Evolutionary conservation across 2,797 vertebrate genomes (phyloP).

Genomic region (Rhinophrynus dorsalis): DNA sequence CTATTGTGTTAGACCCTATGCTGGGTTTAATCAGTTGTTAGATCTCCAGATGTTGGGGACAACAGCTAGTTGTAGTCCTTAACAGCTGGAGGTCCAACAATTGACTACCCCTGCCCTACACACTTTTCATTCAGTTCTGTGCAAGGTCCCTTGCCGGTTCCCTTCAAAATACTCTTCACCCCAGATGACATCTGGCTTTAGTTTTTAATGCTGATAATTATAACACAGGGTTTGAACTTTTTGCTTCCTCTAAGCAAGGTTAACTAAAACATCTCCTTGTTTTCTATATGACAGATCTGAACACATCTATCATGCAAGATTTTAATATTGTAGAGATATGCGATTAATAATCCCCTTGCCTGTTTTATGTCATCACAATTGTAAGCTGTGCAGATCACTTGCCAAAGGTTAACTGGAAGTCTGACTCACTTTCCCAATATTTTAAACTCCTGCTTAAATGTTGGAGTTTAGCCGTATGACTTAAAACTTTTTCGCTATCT

Average conservation of each 20-base stretch:
- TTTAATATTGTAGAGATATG: constrained; percentile 47
- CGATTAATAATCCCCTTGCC: constrained; percentile 49
- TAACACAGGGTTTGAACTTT: constrained; percentile 38
- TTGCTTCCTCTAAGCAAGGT: constrained; percentile 18
- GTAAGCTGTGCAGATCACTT: constrained; percentile 39
- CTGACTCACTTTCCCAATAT: constrained; percentile 48
- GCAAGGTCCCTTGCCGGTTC: no score
- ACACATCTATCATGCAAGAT: constrained; percentile 28
- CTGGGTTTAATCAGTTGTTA: no score
- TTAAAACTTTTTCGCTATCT: constrained; percentile 22
- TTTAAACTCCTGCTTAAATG: constrained; percentile 41
- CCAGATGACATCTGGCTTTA: constrained; percentile 1
- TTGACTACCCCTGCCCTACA: no score
- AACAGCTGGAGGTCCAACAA: no score
- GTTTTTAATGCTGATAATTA: neutral
- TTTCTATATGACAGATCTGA: constrained; percentile 33
- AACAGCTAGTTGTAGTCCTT: no score
- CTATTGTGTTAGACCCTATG: no score
- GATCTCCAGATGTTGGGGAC: no score
- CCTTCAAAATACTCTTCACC: neutral
- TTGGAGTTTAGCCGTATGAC: constrained; percentile 38
- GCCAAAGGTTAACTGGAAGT: constrained; percentile 50
- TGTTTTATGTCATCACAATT: constrained; percentile 50
- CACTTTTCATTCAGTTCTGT: no score
- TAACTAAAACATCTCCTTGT: constrained; percentile 41